Evolutionary conservation across 2,797 vertebrate genomes (phyloP).

Genomic region (Scyliorhinus canicula): DNA sequence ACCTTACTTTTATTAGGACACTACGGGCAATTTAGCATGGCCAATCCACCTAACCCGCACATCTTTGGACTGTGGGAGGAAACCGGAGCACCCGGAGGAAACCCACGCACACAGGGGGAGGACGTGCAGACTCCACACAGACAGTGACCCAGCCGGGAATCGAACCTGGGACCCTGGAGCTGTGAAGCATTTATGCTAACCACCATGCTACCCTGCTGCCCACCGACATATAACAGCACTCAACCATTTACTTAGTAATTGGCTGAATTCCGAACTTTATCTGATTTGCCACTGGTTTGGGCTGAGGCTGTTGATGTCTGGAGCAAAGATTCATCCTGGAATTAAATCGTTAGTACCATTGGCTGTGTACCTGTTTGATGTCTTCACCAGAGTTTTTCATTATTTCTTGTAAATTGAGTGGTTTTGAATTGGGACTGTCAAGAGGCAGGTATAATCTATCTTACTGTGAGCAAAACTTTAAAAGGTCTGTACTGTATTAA

Average conservation of each 20-base stretch:
- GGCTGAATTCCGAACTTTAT: neutral
- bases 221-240: too few relatives aligned
- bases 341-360: neutral
- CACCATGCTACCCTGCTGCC: too few relatives aligned
- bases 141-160: too few relatives aligned
- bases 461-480: neutral
- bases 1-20: too few relatives aligned
- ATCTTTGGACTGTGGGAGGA: too few relatives aligned
- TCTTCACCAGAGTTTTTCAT: neutral
- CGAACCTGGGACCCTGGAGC: too few relatives aligned
- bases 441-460: neutral
- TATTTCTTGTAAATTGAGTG: neutral
- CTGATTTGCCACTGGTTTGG: neutral
- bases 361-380: neutral
- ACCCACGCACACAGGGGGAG: too few relatives aligned
- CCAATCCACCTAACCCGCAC: too few relatives aligned
- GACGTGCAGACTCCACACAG: too few relatives aligned
- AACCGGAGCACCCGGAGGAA: too few relatives aligned
- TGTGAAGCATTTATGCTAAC: too few relatives aligned
- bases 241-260: neutral
- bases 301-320: neutral
- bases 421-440: neutral
- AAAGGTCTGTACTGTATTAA: neutral
- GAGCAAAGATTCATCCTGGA: neutral
- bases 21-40: too few relatives aligned